These are phyloP conservation scores for Tetramorium bicarinatum DNA, from an alignment of 2,888 invertebrate genomes.

Conservation along the genomic window DNA sequence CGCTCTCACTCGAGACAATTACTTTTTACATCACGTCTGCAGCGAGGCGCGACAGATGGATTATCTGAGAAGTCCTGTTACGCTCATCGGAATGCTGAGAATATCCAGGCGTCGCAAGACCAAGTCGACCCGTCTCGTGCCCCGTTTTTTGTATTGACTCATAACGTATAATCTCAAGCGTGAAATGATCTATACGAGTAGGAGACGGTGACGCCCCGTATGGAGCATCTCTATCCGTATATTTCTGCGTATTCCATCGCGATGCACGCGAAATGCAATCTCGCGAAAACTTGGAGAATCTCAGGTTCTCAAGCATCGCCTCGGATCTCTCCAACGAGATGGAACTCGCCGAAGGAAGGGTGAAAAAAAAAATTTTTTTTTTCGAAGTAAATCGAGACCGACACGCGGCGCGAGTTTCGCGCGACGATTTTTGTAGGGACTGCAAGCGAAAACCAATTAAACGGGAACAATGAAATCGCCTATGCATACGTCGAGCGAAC, in stretches of 20 bases:
- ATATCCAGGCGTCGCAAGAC: constrained; percentile 65
- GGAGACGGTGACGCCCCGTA: constrained; percentile 37
- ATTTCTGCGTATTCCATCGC: background rate
- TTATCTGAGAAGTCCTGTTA: constrained; percentile 61
- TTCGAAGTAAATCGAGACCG: constrained; percentile 9
- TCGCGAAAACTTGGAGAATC: constrained; percentile 10
- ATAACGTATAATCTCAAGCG: constrained; percentile 68
- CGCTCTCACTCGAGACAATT: constrained; percentile 12
- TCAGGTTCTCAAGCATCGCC: background rate
- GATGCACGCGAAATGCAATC: constrained; percentile 29
- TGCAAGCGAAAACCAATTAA: constrained; percentile 45
- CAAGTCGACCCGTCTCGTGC: constrained; percentile 32
- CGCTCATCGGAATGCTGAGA: constrained; percentile 65
- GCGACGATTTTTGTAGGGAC: constrained; percentile 19
- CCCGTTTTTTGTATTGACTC: constrained; percentile 60
- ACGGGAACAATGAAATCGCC: constrained; percentile 43
- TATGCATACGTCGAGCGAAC: constrained; percentile 16
- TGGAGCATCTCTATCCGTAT: background rate
- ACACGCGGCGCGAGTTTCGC: constrained; percentile 32
- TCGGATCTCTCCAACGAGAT: constrained; percentile 21
- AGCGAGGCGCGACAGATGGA: constrained; percentile 30
- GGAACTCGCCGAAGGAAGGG: background rate
- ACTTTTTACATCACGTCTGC: constrained; percentile 32
- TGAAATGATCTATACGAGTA: constrained; percentile 63
- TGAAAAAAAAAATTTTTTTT: background rate